Percentiles rank a stretch among this genome's conserved stretches.
Conservation (phyloP, 2,797 vertebrate genomes). For the Gadopsis bispinosus region DNA sequence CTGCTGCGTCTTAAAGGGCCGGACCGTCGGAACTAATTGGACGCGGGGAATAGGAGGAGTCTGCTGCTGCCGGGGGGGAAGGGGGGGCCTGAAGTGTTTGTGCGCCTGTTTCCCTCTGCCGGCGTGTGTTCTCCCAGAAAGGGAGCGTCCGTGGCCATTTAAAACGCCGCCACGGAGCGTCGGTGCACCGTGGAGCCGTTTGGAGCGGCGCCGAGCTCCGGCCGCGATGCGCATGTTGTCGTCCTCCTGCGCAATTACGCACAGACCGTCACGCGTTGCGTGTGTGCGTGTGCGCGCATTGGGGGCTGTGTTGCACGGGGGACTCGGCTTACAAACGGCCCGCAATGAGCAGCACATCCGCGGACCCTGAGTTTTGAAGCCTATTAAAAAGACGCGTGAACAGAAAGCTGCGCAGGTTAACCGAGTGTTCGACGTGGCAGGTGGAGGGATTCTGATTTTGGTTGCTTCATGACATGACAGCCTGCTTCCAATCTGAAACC, state of each 20-base stretch:
- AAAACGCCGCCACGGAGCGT: constrained; percentile 61
- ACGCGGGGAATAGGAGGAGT: constrained; percentile 87
- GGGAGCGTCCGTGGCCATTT: constrained; percentile 69
- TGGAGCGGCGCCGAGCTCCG: constrained; percentile 33
- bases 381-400: constrained; percentile 31
- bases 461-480: too few relatives aligned
- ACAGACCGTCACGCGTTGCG: constrained; percentile 43
- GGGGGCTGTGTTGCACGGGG: constrained; percentile 14
- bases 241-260: constrained; percentile 74
- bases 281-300: too few relatives aligned
- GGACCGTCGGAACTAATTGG: constrained; percentile 84
- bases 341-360: constrained; percentile 19
- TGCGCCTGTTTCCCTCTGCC: constrained; percentile 81
- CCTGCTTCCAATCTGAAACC: constrained; percentile 3
- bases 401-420: constrained; percentile 11
- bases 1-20: constrained; percentile 87
- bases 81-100: constrained; percentile 79
- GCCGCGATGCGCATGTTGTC: constrained; percentile 24
- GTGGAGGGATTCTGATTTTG: constrained; percentile 8
- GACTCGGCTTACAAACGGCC: constrained; percentile 36
- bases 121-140: constrained; percentile 72
- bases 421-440: constrained; percentile 3
- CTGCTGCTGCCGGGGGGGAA: constrained; percentile 75
- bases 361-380: constrained; percentile 11
- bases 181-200: constrained; percentile 54